phyloP scores from a whole-genome alignment of 2,113 vertebrate genomes.

The Cephalopholis sonnerati region DNA sequence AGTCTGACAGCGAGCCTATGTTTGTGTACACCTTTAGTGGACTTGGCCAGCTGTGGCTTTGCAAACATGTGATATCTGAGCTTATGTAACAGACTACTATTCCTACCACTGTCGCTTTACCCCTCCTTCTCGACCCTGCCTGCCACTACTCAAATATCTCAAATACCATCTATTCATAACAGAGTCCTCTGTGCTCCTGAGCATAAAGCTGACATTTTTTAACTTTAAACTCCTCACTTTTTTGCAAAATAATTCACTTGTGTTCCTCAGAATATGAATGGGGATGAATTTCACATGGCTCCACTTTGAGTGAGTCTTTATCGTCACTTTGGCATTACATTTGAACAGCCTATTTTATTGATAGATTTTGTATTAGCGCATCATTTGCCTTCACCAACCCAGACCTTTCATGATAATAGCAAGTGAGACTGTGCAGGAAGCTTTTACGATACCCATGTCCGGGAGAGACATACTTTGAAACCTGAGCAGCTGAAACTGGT shows the following conservation, averaged over 20 bases:
- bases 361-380: not conserved
- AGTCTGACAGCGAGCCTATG: conserved; percentile 16
- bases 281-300: not conserved
- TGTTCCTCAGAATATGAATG: not conserved
- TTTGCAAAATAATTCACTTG: not conserved
- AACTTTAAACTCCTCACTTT: too few species aligned
- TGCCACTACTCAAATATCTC: conserved; percentile 63
- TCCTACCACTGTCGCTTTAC: not conserved
- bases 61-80: conserved; percentile 57
- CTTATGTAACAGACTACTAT: conserved; percentile 60
- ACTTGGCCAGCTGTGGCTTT: conserved; percentile 33
- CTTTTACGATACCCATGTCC: not conserved
- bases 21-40: conserved; percentile 50
- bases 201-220: not conserved
- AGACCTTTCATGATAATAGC: conserved; percentile 10
- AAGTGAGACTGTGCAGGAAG: conserved; percentile 8
- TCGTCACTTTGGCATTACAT: not conserved
- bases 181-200: not conserved
- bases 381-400: not conserved
- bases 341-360: not conserved
- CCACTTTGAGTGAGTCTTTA: not conserved
- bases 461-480: conserved; percentile 24
- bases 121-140: not conserved
- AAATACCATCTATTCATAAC: conserved; percentile 48
- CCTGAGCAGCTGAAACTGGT: conserved; percentile 4